Evolutionary conservation across 1,140 invertebrate genomes (phyloP).

Genomic region (Gerris buenoi): DNA sequence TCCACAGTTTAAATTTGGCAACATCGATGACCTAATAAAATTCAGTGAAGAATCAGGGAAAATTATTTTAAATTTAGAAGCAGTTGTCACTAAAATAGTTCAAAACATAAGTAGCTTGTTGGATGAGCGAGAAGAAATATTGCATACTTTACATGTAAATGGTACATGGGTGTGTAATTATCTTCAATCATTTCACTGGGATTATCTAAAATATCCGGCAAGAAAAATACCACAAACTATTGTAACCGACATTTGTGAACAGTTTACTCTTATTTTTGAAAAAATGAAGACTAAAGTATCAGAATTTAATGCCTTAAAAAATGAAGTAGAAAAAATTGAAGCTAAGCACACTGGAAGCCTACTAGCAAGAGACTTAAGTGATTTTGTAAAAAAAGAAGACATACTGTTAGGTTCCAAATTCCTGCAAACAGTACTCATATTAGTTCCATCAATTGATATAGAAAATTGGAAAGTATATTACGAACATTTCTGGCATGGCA

Average conservation of each 20-base stretch:
- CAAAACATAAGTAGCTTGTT: neutral
- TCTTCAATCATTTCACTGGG: neutral
- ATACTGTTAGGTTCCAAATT: neutral
- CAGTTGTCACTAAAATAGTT: neutral
- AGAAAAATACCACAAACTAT: neutral
- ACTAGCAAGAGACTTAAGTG: constrained; percentile 3
- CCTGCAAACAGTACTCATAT: neutral
- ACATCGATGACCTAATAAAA: neutral
- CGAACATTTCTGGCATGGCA: neutral
- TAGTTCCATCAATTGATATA: constrained; percentile 1
- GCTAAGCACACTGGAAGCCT: neutral
- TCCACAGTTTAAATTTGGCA: neutral
- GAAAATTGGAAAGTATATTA: constrained; percentile 2
- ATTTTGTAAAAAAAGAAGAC: constrained; percentile 3
- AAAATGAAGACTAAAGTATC: neutral
- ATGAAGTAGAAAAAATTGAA: neutral
- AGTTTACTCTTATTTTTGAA: neutral
- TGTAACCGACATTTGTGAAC: neutral
- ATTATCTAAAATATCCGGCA: neutral
- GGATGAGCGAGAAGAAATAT: neutral
- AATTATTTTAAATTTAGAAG: neutral
- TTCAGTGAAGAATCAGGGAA: neutral
- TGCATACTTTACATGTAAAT: neutral
- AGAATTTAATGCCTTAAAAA: neutral
- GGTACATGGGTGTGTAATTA: neutral